Conservation (phyloP, 2,113 vertebrate genomes). For the Tenrec ecaudatus region DNA sequence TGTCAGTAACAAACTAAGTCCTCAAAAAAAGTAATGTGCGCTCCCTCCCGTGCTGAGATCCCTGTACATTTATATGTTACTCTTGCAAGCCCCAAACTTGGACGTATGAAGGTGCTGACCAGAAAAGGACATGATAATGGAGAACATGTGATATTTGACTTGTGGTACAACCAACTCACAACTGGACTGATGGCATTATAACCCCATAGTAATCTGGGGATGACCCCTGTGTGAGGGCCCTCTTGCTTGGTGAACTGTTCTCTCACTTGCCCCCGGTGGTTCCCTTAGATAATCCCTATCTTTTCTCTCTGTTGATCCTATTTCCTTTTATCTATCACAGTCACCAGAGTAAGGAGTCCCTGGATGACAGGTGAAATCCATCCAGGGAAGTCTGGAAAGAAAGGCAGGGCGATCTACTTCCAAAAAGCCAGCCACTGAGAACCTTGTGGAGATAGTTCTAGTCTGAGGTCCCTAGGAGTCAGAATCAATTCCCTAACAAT, state of each 20-base stretch:
- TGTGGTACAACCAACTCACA: too few relatives aligned
- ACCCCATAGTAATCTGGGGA: too few relatives aligned
- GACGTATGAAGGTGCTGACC: neutral
- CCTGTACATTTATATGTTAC: neutral
- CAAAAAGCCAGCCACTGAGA: neutral
- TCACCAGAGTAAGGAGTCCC: neutral
- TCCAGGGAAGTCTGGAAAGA: neutral
- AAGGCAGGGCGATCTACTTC: neutral
- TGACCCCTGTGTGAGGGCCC: too few relatives aligned
- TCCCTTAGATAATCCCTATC: neutral
- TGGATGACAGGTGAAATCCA: neutral
- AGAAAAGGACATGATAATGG: neutral
- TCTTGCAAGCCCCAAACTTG: too few relatives aligned
- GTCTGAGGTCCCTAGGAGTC: neutral
- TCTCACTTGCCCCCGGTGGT: neutral
- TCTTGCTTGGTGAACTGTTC: slow-evolving; percentile 17
- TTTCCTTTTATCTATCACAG: neutral
- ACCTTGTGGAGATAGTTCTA: neutral
- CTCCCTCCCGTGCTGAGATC: neutral
- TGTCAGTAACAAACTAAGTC: slow-evolving; percentile 11
- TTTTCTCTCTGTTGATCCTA: neutral
- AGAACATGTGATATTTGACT: neutral
- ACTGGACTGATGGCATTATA: too few relatives aligned
- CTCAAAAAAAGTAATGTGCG: neutral
- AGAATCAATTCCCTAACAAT: neutral